phyloP scores from a whole-genome alignment of 2,888 invertebrate species.

The Diogma glabrata region DNA sequence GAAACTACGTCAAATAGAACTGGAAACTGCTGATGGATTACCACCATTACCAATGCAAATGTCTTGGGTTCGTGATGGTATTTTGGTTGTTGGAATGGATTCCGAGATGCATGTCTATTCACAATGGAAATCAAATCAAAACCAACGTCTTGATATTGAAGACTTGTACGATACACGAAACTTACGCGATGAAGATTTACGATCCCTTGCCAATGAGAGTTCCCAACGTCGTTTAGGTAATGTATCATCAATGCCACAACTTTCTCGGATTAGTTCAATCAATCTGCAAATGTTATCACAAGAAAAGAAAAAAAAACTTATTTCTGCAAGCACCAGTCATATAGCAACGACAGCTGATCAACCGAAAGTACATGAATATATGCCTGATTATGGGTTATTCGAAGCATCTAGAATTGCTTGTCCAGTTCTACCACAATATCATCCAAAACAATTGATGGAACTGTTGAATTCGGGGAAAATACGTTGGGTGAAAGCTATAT shows the following conservation, averaged over 20 bases:
- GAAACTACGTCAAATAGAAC: constrained; percentile 80
- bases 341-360: constrained; percentile 23
- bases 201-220: constrained; percentile 52
- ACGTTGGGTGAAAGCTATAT: constrained; percentile 94
- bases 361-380: constrained; percentile 56
- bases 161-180: constrained; percentile 63
- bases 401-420: constrained; percentile 96
- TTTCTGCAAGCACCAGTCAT: constrained; percentile 35
- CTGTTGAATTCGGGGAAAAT: constrained; percentile 96
- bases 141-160: constrained; percentile 42
- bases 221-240: constrained; percentile 55
- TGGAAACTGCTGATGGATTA: constrained; percentile 88
- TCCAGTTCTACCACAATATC: constrained; percentile 96
- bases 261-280: constrained; percentile 73
- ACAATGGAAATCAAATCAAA: constrained; percentile 73
- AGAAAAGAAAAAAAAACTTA: constrained; percentile 50
- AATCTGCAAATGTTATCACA: constrained; percentile 68
- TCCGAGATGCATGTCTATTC: constrained; percentile 99
- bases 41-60: constrained; percentile 97
- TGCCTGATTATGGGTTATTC: constrained; percentile 90
- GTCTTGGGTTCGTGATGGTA: constrained; percentile 97
- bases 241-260: constrained; percentile 66
- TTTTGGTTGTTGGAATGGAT: constrained; percentile 97
- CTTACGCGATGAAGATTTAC: constrained; percentile 55
- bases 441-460: constrained; percentile 98